These are phyloP conservation scores for Chaetodon trifasciatus DNA, from an alignment of 2,797 vertebrate genomes.

Conservation along the genomic window DNA sequence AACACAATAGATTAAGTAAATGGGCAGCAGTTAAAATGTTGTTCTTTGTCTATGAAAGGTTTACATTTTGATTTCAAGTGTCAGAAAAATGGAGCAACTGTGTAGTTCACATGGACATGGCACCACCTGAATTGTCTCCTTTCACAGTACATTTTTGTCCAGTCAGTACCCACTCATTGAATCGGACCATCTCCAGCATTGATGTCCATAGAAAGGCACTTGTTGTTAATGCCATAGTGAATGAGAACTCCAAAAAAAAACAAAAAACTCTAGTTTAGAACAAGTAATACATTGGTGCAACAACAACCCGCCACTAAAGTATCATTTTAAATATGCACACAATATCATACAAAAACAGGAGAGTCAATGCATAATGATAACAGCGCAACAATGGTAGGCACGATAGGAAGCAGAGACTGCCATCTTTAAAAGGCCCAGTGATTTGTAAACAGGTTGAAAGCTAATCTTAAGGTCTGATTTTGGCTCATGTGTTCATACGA, in stretches of 20 bases:
- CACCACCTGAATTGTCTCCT: conserved; percentile 19
- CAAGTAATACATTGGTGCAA: conserved; percentile 42
- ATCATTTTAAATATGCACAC: conserved; percentile 48
- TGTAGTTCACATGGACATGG: conserved; percentile 7
- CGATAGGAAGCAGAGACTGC: conserved; percentile 13
- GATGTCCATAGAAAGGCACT: conserved; percentile 56
- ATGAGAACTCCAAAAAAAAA: neutral
- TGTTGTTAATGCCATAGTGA: conserved; percentile 19
- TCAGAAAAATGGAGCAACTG: conserved; percentile 9
- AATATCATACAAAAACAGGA: conserved; percentile 24
- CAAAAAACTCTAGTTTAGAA: conserved; percentile 45
- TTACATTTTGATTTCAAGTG: conserved; percentile 3
- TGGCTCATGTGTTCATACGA: conserved; percentile 56
- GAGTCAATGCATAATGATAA: neutral
- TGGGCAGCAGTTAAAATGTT: neutral
- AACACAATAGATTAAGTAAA: neutral
- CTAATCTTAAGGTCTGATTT: conserved; percentile 21
- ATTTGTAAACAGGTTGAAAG: conserved; percentile 47
- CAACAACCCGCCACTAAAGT: conserved; percentile 61
- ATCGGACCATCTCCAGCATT: conserved; percentile 46
- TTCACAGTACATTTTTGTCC: conserved; percentile 8
- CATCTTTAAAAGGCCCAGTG: conserved; percentile 35
- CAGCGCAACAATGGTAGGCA: conserved; percentile 5
- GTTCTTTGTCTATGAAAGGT: neutral
- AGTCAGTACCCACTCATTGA: conserved; percentile 55